Percentiles rank a stretch among this genome's conserved stretches.
Evolutionary conservation across 1,140 invertebrate genomes (phyloP).

Genomic region (Solenopsis invicta): DNA sequence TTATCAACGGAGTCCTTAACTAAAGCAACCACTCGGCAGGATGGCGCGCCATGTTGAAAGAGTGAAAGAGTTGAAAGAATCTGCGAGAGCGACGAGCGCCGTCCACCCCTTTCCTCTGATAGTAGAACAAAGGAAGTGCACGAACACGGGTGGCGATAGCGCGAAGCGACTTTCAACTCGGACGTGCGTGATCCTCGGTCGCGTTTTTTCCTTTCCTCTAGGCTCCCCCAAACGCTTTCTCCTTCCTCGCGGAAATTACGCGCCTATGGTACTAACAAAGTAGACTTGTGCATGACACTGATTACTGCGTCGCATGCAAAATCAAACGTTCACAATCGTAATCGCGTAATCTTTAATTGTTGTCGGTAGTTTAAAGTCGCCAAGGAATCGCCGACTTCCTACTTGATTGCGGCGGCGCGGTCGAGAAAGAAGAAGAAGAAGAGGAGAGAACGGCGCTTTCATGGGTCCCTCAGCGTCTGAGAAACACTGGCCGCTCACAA

Average conservation of each 20-base stretch:
- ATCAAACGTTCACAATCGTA: not conserved
- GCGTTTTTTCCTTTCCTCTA: not conserved
- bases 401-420: not conserved
- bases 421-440: not conserved
- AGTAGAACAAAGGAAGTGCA: slow-evolving; percentile 77
- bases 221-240: not conserved
- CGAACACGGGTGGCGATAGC: slow-evolving; percentile 73
- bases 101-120: slow-evolving; percentile 74
- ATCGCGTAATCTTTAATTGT: not conserved
- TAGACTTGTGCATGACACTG: not conserved
- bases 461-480: slow-evolving; percentile 59
- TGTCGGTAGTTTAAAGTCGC: not conserved
- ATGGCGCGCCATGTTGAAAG: slow-evolving; percentile 60
- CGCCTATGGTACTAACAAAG: not conserved
- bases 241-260: not conserved
- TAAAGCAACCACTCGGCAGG: slow-evolving; percentile 20
- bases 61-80: not conserved
- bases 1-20: slow-evolving; percentile 58
- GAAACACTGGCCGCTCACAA: slow-evolving; percentile 79
- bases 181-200: not conserved
- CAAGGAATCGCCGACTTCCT: not conserved
- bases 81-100: slow-evolving; percentile 37
- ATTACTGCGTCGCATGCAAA: not conserved
- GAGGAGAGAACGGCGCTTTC: slow-evolving; percentile 26
- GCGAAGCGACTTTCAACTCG: slow-evolving; percentile 73